Conservation (phyloP, 2,113 vertebrate species). For the Phylloscopus whistleri region DNA sequence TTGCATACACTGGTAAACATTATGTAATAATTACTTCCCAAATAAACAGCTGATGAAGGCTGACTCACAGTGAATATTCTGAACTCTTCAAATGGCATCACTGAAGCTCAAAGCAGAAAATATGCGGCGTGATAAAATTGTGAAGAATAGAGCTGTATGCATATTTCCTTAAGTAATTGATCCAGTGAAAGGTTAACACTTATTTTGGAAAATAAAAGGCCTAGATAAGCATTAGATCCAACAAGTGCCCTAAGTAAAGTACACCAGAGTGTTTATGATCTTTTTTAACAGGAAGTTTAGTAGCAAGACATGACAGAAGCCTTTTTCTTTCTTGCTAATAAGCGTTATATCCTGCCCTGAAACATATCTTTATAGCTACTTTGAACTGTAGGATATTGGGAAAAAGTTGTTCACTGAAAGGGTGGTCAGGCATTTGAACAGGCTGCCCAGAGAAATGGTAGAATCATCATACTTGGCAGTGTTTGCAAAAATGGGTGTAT, state of each 20-base stretch:
- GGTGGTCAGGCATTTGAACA: not conserved
- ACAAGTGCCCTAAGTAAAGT: not conserved
- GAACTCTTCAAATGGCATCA: not conserved
- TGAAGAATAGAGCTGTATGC: not conserved
- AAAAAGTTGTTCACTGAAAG: not conserved
- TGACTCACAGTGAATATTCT: not conserved
- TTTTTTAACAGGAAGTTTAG: not conserved
- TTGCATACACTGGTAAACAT: not conserved
- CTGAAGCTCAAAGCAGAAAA: not conserved
- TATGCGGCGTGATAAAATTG: not conserved
- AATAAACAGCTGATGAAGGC: not conserved
- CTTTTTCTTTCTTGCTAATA: not conserved
- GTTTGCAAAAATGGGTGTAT: not conserved
- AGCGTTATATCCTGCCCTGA: not conserved
- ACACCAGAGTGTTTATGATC: not conserved
- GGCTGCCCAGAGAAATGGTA: not conserved
- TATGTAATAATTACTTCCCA: not conserved
- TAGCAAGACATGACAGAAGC: not conserved
- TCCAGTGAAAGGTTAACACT: not conserved
- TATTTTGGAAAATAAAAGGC: not conserved
- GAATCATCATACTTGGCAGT: not conserved
- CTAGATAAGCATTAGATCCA: not conserved
- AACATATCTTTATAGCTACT: not conserved
- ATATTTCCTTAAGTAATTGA: not conserved
- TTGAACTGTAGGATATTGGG: not conserved